Base-by-base conservation (phyloP, 2,888 invertebrate genomes). In the Eurytoma adleriae region DNA sequence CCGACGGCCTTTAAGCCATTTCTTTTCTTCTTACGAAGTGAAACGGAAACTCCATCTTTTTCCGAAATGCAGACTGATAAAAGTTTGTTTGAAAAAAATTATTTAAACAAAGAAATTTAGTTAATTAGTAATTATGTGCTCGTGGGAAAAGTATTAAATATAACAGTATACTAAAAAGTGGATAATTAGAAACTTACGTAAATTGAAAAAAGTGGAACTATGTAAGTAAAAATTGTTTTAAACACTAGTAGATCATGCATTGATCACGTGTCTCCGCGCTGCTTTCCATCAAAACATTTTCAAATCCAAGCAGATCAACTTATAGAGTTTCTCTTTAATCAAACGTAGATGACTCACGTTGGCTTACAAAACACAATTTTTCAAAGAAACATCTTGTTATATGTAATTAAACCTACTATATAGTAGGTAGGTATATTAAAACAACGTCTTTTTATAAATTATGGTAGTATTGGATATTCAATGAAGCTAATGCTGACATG, bases 261-360 rank as follows among this genome's bases (percentile, higher is more conserved):
- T 48, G n/a, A 48, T 48, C 40, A 48, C 18, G 40, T 18, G 3
- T n/a, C 20, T 48, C n/a, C 12, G 18, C 1, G 50, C 50, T 48
- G 50, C 48, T 18, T 66, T 50, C 20, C 40, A 24, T 66, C 50
- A 66, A 66, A 66, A 66, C 66, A 66, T 66, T 50, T 66, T 48
- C 50, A 27, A 66, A 66, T 66, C 13, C 50, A 66, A 66, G 18
- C 50, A 48, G 20, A 66, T 50, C 50, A 50, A 48, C 48, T 66
- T 50, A 14, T 50, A 66, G 20, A n/a, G 66, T n/a, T 64, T 50
- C 50, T 20, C 48, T 66, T 66, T 13, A 50, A 66, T 66, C 12
- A 50, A 50, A 48, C 20, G 20, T 18, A 50, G 50, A 66, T 48
- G 3, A 66, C 66, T 66, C 48, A 13, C 48, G 48, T 66, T 48